Evolutionary conservation across 2,797 vertebrate species (phyloP), one percentile per base, ranked within the genome.

Genomic region (Salarias fasciatus): DNA sequence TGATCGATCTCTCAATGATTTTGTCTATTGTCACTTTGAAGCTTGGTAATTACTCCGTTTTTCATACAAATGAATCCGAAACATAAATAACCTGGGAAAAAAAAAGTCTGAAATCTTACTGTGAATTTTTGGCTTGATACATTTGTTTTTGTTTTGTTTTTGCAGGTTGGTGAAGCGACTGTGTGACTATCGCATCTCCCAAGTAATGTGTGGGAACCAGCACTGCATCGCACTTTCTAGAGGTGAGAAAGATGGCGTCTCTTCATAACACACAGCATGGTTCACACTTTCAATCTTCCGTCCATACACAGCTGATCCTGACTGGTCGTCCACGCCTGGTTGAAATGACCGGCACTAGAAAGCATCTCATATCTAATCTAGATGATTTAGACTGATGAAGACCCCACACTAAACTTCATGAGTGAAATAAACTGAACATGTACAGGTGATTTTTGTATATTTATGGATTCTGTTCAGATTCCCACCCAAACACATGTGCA

Each of bases 171-270:
- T 99, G 71, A 98, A 96, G 83, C 95, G 96, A 60, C 85, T 99
- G 76, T 96, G 94, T 81, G 96, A 97, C 64, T 95, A 97, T 83
- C 94, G 81, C 3, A 96, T 99, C 86, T 92, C 96, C 63, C 97
- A 99, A 86, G 95, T 99, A 55, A 96, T 97, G 88, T 99, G 97
- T 91, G 97, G 97, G 70, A 97, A 95, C 77, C 95, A 96, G 89
- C 97, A 99, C 87, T 99, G 97, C 84, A 91, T 99, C 73, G 97
- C 97, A 90, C 95, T 99, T 86, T 95, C 96, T 77, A 94, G 94
- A 95, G 97, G 97, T 99, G 91, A 67, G 70, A 77, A 86, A 80
- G 50, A 78, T 28, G 53, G 31, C 37, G 1, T 43, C 8, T 60
- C 41, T 14, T 53, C 14, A 54, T 13, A 40, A 50, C 37, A 58